Evolutionary conservation across 2,888 invertebrate genomes (phyloP), one percentile per base, ranked within the genome.

Genomic region (Prosapia bicincta): DNA sequence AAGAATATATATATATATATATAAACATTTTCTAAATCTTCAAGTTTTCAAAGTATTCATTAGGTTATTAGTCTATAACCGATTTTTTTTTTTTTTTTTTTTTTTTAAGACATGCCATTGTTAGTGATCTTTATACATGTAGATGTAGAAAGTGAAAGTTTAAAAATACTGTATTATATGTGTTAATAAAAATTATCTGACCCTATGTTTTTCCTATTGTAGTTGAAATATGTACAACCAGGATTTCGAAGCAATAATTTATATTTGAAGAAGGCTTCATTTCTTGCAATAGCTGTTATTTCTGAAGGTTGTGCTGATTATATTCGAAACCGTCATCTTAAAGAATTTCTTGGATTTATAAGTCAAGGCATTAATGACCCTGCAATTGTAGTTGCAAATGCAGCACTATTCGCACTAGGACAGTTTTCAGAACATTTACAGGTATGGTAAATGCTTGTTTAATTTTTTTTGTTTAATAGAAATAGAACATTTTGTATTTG

Each of bases 391-490:
- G 93, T 94, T 5, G 87, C 92, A 70, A 92, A 92, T 83, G 90
- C 92, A 0, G 93, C 93, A 0, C 88, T 94, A 69, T 94, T 92
- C 85, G 91, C 93, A 0, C 85, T 94, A 3, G 94, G 93, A 0
- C 93, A 94, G 83, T 94, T 93, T 84, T 91, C 93, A 0, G 94
- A 94, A 83, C 90, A 91, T 85, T 85, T 94, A 69, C 93, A 91
- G 85, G 88, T 88, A 81, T 78, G 69, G 23, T 72, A 28, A 38
- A n/a, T 69, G 15, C 66, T n/a, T n/a, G n/a, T n/a, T n/a, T n/a
- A n/a, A n/a, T n/a, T n/a, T n/a, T n/a, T n/a, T n/a, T n/a, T n/a
- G n/a, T n/a, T n/a, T n/a, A n/a, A n/a, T n/a, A n/a, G n/a, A n/a
- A n/a, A n/a, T n/a, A n/a, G n/a, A n/a, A n/a, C n/a, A n/a, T n/a